Percentiles rank a stretch among this genome's conserved stretches.
Conservation (phyloP, 2,888 invertebrate genomes). For the Heliothis peltigera region DNA sequence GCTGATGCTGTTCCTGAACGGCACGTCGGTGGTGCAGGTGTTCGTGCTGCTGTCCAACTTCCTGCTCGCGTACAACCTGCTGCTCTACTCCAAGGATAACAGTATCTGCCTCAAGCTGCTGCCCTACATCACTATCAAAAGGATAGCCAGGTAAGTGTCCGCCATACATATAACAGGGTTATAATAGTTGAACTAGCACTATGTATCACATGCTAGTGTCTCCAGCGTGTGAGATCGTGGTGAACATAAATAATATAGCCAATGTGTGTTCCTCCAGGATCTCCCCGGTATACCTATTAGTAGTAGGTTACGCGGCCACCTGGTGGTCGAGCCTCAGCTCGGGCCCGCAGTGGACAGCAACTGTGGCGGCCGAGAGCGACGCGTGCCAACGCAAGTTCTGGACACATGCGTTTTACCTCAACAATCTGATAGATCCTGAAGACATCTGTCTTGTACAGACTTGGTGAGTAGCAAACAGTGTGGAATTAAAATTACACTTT, state of each 20-base stretch:
- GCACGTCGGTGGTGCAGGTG: conserved; percentile 75
- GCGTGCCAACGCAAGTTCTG: conserved; percentile 77
- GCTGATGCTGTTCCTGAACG: conserved; percentile 77
- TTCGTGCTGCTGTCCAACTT: conserved; percentile 79
- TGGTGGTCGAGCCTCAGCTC: conserved; percentile 70
- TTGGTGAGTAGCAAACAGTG: no score
- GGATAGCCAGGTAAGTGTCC: conserved; percentile 64
- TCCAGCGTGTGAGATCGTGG: no score
- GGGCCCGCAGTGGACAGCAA: conserved; percentile 75
- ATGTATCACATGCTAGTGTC: no score
- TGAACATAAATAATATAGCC: no score
- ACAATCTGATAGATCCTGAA: conserved; percentile 73
- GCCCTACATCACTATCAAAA: conserved; percentile 68
- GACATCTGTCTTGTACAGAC: conserved; percentile 78
- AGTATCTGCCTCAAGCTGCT: conserved; percentile 63
- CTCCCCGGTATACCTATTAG: conserved; percentile 71
- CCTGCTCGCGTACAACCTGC: conserved; percentile 76
- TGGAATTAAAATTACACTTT: no score
- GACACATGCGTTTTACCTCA: conserved; percentile 75
- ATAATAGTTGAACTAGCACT: no score
- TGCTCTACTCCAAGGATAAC: conserved; percentile 66
- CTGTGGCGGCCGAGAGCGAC: conserved; percentile 69
- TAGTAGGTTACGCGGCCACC: conserved; percentile 76
- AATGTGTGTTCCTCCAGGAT: conserved; percentile 63
- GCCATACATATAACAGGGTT: background rate